Base-by-base conservation (phyloP, 2,888 invertebrate species). In the Trichopria drosophilae region DNA sequence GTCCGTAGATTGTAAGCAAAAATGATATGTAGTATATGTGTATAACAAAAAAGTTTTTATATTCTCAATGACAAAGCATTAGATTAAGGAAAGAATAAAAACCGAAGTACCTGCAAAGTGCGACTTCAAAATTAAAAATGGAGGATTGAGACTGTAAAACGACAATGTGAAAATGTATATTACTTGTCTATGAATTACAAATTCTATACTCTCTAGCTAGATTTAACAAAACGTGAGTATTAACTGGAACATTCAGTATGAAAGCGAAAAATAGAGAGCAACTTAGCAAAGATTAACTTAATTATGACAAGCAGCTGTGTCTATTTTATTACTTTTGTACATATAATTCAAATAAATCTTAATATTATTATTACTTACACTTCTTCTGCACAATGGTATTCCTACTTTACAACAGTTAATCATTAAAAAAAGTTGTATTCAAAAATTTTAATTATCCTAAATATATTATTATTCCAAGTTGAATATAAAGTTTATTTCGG, bases 271-370 rank as follows among this genome's bases (percentile, higher is more conserved):
- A 60, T 51, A 32, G 53, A 52, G 51, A 61, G 62, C 36, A 15
- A 6, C 61, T 57, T 61, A 53, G 48, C 55, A 59, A 49, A 51
- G 35, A 51, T 54, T 24, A n/a, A 47, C 13, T 42, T 42, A 44
- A 51, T 53, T 56, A 23, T 59, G 48, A 23, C 37, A 51, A 53
- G 31, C 35, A 53, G 37, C 43, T 39, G 32, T 50, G 31, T 53
- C 45, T 66, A 68, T 65, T 67, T 69, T 67, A 63, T 55, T 65
- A 65, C 57, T 57, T 68, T 65, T 71, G 66, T 72, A 71, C 64
- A 72, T 69, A 69, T 60, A 67, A 61, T 62, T 65, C 44, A 58
- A 68, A 70, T 66, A 69, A 70, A 69, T 61, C 65, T 55, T 57
- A 60, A 64, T 34, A 48, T 51, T 46, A 51, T 54, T 35, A 36